phyloP scores from a whole-genome alignment of 2,113 vertebrate species.

The Lepisosteus oculatus region DNA sequence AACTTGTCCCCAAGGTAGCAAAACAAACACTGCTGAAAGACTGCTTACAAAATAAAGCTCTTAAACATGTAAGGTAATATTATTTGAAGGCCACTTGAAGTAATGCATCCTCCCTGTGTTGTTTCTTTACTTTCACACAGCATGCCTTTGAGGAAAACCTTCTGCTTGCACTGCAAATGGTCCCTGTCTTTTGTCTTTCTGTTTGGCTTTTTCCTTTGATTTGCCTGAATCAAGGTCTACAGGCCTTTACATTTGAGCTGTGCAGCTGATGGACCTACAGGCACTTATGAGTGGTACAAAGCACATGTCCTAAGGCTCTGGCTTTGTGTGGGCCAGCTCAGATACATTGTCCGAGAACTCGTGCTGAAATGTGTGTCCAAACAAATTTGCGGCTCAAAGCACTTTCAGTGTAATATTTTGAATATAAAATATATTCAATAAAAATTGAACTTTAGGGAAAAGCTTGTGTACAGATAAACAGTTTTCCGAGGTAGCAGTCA shows the following conservation, averaged over 20 bases:
- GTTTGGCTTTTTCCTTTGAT: constrained; percentile 10
- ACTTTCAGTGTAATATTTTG: constrained; percentile 8
- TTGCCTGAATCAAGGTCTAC: background rate
- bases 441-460: background rate
- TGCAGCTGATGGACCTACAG: constrained; percentile 9
- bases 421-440: background rate
- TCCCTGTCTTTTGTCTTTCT: constrained; percentile 19
- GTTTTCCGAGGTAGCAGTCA: background rate
- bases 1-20: background rate
- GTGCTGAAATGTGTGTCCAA: constrained; percentile 1
- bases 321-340: background rate
- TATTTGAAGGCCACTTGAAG: constrained; percentile 8
- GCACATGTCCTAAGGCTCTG: background rate
- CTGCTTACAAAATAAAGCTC: constrained; percentile 6
- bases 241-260: constrained; percentile 16
- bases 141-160: constrained; percentile 16
- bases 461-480: constrained; percentile 9
- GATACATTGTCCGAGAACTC: constrained; percentile 1
- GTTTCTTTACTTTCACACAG: constrained; percentile 10
- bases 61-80: constrained; percentile 18
- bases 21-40: background rate
- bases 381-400: background rate
- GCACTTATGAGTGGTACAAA: constrained; percentile 17
- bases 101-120: constrained; percentile 1
- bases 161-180: constrained; percentile 17